A percentile compares a stretch with the other conserved stretches of the same genome.
phyloP scores from a whole-genome alignment of 2,797 vertebrate species.

The Heterohyrax brucei region DNA sequence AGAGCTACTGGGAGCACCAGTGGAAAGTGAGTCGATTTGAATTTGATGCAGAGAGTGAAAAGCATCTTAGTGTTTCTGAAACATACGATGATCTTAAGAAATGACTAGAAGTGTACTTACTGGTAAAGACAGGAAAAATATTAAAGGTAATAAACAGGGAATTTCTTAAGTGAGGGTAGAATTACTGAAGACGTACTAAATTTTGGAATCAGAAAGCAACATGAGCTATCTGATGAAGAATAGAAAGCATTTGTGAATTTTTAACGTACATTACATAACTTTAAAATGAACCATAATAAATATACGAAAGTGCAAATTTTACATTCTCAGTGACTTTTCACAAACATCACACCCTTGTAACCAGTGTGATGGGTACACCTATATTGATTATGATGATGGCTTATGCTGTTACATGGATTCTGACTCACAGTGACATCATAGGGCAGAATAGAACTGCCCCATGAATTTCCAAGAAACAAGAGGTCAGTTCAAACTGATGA shows the following conservation, averaged over 20 bases:
- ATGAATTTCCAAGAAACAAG: too few relatives aligned
- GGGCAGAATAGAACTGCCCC: too few relatives aligned
- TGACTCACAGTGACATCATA: too few relatives aligned
- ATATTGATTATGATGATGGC: background rate
- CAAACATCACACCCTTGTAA: background rate
- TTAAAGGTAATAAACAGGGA: slow-evolving; percentile 15
- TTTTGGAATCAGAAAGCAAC: background rate
- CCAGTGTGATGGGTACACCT: background rate
- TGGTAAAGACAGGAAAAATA: background rate
- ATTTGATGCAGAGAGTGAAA: background rate
- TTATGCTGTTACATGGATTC: too few relatives aligned
- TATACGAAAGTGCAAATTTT: background rate
- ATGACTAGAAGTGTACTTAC: background rate
- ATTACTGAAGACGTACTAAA: background rate
- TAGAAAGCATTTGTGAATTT: background rate
- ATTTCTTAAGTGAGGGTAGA: background rate
- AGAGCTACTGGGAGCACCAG: background rate
- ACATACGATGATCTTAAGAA: background rate
- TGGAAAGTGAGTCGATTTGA: background rate
- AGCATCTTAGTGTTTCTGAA: background rate
- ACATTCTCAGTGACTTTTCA: background rate
- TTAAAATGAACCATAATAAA: background rate
- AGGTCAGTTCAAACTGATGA: too few relatives aligned
- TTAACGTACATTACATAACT: background rate
- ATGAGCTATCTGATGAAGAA: background rate